Conservation (phyloP, 1,140 invertebrate genomes). For the Achroia grisella region DNA sequence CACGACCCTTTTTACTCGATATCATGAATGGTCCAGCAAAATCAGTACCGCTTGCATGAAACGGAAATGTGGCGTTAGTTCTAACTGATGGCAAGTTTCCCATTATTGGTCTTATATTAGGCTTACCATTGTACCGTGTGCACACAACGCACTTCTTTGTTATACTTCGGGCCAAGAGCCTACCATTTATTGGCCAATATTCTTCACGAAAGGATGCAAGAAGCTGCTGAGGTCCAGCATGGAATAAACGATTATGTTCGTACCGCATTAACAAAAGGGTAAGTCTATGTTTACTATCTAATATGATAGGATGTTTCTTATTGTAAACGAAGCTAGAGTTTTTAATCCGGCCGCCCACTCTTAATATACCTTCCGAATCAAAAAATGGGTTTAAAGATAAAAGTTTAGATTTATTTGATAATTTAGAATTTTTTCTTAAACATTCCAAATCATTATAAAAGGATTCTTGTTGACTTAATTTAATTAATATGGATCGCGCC, state of each 20-base stretch:
- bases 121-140: not conserved
- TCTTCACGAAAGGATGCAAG: conserved; percentile 15
- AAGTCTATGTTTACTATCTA: not conserved
- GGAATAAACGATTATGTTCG: conserved; percentile 23
- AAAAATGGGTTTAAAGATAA: not conserved
- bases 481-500: not conserved
- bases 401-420: no score
- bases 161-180: conserved; percentile 13
- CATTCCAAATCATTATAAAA: no score
- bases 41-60: no score
- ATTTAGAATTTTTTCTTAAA: no score
- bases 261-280: conserved; percentile 18
- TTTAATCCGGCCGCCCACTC: not conserved
- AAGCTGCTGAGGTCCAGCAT: conserved; percentile 25
- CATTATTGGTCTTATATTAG: not conserved
- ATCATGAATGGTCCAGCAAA: no score
- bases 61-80: no score
- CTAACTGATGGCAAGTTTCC: conserved; percentile 1
- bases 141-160: conserved; percentile 2
- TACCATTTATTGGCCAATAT: conserved; percentile 26
- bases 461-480: no score
- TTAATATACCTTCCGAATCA: not conserved
- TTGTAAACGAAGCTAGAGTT: not conserved
- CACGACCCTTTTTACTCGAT: no score
- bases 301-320: not conserved